Evolutionary conservation across 2,797 vertebrate species (phyloP), one percentile per base, ranked within the genome.

Genomic region (Enteromius viviparus): DNA sequence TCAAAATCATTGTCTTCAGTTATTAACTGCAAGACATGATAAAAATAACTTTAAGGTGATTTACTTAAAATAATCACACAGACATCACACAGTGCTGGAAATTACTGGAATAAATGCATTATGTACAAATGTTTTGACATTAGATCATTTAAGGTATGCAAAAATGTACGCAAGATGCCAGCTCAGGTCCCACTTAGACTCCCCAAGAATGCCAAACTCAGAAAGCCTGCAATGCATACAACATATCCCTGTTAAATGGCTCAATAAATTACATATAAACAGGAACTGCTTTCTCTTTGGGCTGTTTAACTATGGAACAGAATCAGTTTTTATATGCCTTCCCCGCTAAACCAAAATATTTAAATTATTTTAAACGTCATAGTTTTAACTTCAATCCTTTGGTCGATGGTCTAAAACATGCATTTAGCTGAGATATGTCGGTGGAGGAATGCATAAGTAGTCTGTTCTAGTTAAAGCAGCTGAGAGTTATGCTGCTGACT

Each of bases 401-500:
- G 8, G 4, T 47, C 40, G 58, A 32, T 26, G 6, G 64, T 42
- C 6, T 32, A 17, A 1, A 4, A 42, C 14, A 37, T 21, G 29
- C 14, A 49, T 21, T 66, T 14, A 32, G 11, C 71, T 21, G n/a
- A 49, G 42, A 45, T 29, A 47, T 14, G 34, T 21, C 1, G 70
- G 58, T 1, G 4, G 17, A 21, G 19, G 17, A 23, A 81, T 32
- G 58, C 58, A 58, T 51, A 32, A 1, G 7, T 3, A 15, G 62
- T 55, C 26, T 6, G 15, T 37, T 68, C n/a, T 42, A 19, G 6
- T 1, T 60, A 26, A 37, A 58, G 32, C 32, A 68, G 26, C n/a
- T 55, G 51, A 58, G 64, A 58, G 19, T 12, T 58, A 77, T 65
- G 62, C 12, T 66, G 23, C 68, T 42, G 40, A 42, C 72, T 69